Conservation (phyloP, 2,888 invertebrate species). For the Aphodius sticticus region DNA sequence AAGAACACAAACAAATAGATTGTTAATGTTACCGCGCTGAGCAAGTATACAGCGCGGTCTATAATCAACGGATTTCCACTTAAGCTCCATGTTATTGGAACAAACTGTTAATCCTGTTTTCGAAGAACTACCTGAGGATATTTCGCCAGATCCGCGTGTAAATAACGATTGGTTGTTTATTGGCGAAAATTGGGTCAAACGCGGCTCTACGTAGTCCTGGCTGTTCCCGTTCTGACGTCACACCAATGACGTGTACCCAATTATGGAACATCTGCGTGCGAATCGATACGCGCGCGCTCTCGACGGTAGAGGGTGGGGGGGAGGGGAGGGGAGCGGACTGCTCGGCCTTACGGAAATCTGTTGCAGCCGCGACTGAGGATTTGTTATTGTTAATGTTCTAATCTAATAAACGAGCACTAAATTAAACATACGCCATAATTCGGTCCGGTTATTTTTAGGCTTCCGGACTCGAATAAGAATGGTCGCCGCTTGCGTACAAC, state of each 20-base stretch:
- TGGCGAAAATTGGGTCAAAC: constrained; percentile 11
- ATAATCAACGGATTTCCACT: no score
- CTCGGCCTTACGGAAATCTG: neutral
- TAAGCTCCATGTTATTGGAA: no score
- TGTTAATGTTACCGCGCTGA: no score
- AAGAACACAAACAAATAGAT: no score
- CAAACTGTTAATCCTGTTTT: neutral
- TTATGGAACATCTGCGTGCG: constrained; percentile 36
- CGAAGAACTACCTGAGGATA: constrained; percentile 11
- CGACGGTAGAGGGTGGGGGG: neutral
- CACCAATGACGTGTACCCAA: constrained; percentile 33
- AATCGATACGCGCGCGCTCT: constrained; percentile 28
- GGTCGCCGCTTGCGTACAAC: neutral
- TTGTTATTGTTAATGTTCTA: constrained; percentile 4
- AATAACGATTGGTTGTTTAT: constrained; percentile 4
- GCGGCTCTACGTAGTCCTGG: constrained; percentile 10
- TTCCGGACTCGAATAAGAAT: neutral
- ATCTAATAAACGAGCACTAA: neutral
- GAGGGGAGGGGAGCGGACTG: neutral
- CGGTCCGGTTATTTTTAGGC: neutral
- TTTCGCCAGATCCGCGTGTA: neutral
- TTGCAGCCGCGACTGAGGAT: neutral
- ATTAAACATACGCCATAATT: constrained; percentile 4
- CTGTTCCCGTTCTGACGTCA: constrained; percentile 37
- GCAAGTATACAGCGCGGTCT: no score